Conservation (phyloP, 1,140 invertebrate genomes). For the Coptotermes formosanus region DNA sequence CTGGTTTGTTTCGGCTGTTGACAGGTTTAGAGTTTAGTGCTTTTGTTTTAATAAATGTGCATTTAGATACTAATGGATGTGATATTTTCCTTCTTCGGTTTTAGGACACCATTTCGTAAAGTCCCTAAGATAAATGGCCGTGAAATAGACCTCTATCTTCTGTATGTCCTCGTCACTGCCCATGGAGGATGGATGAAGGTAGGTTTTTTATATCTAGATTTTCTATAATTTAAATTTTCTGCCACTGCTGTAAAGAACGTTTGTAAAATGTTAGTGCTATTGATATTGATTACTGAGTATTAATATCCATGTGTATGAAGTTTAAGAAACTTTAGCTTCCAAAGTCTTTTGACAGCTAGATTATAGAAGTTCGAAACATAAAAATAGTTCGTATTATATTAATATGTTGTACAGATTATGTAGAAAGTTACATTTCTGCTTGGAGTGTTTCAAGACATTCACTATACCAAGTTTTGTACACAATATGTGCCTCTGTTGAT, state of each 20-base stretch:
- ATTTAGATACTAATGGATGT: constrained; percentile 1
- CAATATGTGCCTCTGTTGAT: no score
- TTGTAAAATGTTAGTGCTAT: not conserved
- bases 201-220: constrained; percentile 43
- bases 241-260: not conserved
- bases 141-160: constrained; percentile 85
- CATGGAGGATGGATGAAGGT: constrained; percentile 92
- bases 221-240: not conserved
- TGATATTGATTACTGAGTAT: not conserved
- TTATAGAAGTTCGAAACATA: no score
- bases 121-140: constrained; percentile 81
- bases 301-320: not conserved
- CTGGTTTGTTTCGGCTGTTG: constrained; percentile 33
- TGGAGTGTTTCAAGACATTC: no score
- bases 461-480: no score
- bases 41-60: not conserved
- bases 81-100: constrained; percentile 43
- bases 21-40: not conserved
- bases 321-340: not conserved
- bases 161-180: constrained; percentile 87
- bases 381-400: no score
- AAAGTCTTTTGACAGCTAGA: not conserved
- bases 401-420: no score
- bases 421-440: no score
- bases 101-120: constrained; percentile 72